Evolutionary conservation across 2,888 invertebrate species (phyloP).

Genomic region (Lasioglossum pauxillum): DNA sequence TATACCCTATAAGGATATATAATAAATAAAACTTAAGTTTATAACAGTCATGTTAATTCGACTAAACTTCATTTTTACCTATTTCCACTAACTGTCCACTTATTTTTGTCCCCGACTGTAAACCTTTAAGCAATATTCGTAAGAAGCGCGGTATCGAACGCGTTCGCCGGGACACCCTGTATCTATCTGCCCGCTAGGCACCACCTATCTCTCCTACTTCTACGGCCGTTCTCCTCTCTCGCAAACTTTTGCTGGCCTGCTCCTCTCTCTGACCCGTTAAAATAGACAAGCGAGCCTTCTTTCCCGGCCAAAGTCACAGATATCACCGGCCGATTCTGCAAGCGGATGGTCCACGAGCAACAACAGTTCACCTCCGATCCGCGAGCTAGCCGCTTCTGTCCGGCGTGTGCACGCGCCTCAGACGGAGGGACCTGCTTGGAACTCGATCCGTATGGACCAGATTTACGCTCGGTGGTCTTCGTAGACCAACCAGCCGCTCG

Average conservation of each 20-base stretch:
- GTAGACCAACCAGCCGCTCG: conserved; percentile 23
- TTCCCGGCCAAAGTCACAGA: conserved; percentile 80
- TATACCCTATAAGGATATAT: too few species aligned
- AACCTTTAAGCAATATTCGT: too few species aligned
- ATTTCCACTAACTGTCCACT: too few species aligned
- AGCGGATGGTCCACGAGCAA: conserved; percentile 58
- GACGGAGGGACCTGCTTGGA: conserved; percentile 45
- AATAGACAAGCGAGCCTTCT: conserved; percentile 80
- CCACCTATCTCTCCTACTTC: conserved; percentile 7
- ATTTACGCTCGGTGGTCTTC: conserved; percentile 37
- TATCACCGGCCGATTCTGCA: conserved; percentile 76
- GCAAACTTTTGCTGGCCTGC: conserved; percentile 51
- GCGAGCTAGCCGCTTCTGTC: conserved; percentile 70
- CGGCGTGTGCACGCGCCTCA: conserved; percentile 35
- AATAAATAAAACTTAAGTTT: too few species aligned
- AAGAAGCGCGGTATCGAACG: not conserved
- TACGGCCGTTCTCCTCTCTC: conserved; percentile 3
- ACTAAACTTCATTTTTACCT: too few species aligned
- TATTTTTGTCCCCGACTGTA: too few species aligned
- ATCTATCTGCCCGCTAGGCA: conserved; percentile 5
- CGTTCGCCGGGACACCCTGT: conserved; percentile 8
- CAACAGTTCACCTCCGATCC: conserved; percentile 78
- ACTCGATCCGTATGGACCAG: conserved; percentile 50
- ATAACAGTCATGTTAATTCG: too few species aligned
- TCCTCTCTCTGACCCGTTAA: conserved; percentile 76